These are phyloP conservation scores for Drosophila burlai DNA, from an alignment of 1,140 invertebrate species.

Conservation along the genomic window DNA sequence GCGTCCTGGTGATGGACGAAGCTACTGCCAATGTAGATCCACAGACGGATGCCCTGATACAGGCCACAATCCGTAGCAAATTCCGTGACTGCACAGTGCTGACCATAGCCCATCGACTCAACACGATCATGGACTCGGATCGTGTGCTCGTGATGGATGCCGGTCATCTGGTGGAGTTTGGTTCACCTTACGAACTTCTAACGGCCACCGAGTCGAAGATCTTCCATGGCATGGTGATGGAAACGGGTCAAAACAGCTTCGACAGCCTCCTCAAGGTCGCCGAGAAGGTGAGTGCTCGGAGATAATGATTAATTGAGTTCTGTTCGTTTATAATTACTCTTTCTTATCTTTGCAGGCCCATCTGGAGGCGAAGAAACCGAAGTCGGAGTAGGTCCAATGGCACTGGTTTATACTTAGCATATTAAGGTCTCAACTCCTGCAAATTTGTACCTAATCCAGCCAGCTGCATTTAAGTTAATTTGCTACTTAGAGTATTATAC, in stretches of 20 bases:
- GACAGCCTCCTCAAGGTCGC: constrained; percentile 87
- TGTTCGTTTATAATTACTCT: neutral
- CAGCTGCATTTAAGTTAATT: constrained; percentile 50
- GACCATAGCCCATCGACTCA: constrained; percentile 64
- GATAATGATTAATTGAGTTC: neutral
- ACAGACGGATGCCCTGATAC: constrained; percentile 89
- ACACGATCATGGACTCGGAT: constrained; percentile 69
- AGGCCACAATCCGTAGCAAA: constrained; percentile 86
- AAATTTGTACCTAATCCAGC: constrained; percentile 83
- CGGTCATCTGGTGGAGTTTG: constrained; percentile 57
- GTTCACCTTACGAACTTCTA: constrained; percentile 87
- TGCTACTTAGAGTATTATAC: constrained; percentile 54
- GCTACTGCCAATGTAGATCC: constrained; percentile 87
- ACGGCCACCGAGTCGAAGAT: constrained; percentile 72
- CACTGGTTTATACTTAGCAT: constrained; percentile 10
- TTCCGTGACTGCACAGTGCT: constrained; percentile 61
- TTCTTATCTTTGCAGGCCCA: constrained; percentile 29
- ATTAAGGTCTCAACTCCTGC: constrained; percentile 18
- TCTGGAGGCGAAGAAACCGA: constrained; percentile 43
- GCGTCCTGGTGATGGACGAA: constrained; percentile 88
- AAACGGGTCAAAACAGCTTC: constrained; percentile 88
- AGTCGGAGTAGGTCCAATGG: constrained; percentile 41
- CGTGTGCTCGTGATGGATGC: constrained; percentile 65
- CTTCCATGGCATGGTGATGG: constrained; percentile 88
- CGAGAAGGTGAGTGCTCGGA: constrained; percentile 83